Conservation (phyloP, 2,113 vertebrate species). For the Cyprinus carpio region DNA sequence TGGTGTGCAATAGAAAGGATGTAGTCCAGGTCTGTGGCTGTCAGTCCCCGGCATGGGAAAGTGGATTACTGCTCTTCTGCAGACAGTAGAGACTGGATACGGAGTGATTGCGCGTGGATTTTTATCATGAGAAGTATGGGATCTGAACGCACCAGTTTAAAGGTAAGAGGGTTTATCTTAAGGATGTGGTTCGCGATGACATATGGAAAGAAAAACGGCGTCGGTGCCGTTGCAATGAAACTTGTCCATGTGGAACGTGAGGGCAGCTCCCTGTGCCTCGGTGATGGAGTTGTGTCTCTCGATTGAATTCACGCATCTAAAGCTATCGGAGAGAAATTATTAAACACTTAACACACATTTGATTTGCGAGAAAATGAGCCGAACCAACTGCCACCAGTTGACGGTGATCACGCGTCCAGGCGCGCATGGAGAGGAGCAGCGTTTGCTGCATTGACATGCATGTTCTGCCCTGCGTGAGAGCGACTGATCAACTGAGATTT, state of each 20-base stretch:
- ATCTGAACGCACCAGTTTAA: slow-evolving; percentile 58
- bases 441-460: slow-evolving; percentile 56
- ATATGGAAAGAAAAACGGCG: neutral
- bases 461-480: slow-evolving; percentile 21
- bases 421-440: slow-evolving; percentile 33
- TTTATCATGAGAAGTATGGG: slow-evolving; percentile 71
- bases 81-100: slow-evolving; percentile 60
- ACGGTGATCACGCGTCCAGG: slow-evolving; percentile 34
- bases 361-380: slow-evolving; percentile 24
- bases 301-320: slow-evolving; percentile 18
- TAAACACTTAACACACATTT: slow-evolving; percentile 10
- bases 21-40: slow-evolving; percentile 65
- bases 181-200: neutral
- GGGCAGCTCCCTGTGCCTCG: neutral
- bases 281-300: slow-evolving; percentile 7
- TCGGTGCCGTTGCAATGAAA: neutral
- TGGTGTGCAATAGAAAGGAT: slow-evolving; percentile 72
- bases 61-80: slow-evolving; percentile 72
- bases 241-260: slow-evolving; percentile 24
- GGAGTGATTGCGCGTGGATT: slow-evolving; percentile 67
- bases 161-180: slow-evolving; percentile 49
- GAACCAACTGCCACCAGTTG: slow-evolving; percentile 51
- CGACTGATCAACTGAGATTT: slow-evolving; percentile 19
- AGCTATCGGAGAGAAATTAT: neutral
- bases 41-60: slow-evolving; percentile 73